Evolutionary conservation across 2,113 vertebrate species (phyloP), one percentile per base, ranked within the genome.

Genomic region (Oncorhynchus mykiss): DNA sequence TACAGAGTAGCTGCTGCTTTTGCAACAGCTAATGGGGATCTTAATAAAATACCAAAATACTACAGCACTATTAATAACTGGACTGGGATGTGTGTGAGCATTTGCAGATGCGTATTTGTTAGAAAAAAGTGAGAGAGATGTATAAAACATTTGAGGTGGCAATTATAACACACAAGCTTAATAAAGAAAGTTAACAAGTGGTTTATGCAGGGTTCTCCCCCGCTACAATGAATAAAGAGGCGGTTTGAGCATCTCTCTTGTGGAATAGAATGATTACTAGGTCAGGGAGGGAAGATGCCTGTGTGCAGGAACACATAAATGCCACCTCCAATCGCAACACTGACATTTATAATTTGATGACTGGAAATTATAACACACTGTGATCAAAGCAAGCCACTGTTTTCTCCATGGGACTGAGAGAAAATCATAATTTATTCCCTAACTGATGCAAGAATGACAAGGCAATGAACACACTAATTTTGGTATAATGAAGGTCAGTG

Each of bases 331-430:
- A 14, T 54, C 3, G 18, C 54, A 3, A 31, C 24, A 34, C 64
- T 81, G 74, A 83, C 75, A 79, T 86, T 81, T 77, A 83, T 77
- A 65, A 70, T 20, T 31, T 49, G 77, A 51, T 79, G 68, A 51
- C 62, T 49, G 39, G 39, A 45, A 71, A 76, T 84, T 65, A 77
- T 79, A 39, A 20, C 54, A 51, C 3, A 31, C 67, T 60, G 57
- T 60, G 14, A 78, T 82, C 73, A 78, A 34, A 64, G n/a, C 29
- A 29, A 54, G 24, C 39, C 74, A 62, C 57, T 72, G 24, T 11
- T 54, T 29, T 7, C 49, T 68, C 22, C 3, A 29, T 20, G 9
- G 49, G 9, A 20, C 29, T 34, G 27, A n/a, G 48, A 25, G 20
- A n/a, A 70, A 74, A 71, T 70, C 22, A n/a, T 54, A 7, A 67